Evolutionary conservation across 2,797 vertebrate species (phyloP), one percentile per base, ranked within the genome.

Genomic region (Oreonectes daqikongensis): DNA sequence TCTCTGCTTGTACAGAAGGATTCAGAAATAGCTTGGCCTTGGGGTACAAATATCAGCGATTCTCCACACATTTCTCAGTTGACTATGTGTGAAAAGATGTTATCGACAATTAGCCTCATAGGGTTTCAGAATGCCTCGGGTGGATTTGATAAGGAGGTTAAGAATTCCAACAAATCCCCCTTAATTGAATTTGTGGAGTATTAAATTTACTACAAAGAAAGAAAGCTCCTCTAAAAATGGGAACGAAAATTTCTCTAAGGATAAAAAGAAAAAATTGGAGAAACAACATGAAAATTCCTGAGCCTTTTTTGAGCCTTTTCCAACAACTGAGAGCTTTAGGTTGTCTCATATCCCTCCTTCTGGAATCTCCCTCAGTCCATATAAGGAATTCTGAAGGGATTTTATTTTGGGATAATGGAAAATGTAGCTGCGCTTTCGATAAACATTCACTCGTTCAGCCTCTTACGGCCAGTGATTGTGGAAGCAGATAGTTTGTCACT

Each of bases 371-470:
- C 86, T 91, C 88, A 11, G 90, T 90, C 95, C 94, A 94, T 95
- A 95, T 94, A 95, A 93, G 95, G 85, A 92, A 94, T 90, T 92
- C 72, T 80, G 76, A 75, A 82, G 71, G 82, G 85, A 92, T 91
- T 92, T 93, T 90, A 90, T 91, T 91, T 87, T 84, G 84, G 91
- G 89, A 92, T 89, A 86, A 87, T 92, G 92, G 91, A 93, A 93
- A 93, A 92, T 89, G 88, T 88, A 90, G 90, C 77, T 67, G 84
- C 55, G 84, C 85, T 87, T 86, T 87, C 84, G 86, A 92, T 93
- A 94, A 94, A 93, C 92, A 93, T 88, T 88, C 86, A 80, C 85
- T 88, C 86, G 84, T 87, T 85, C 82, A 87, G 88, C 75, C 84
- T 89, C 73, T 81, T 75, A 83, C 75, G 67, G 80, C 53, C 78